Conservation (phyloP, 2,797 vertebrate species). For the Eremophila alpestris region DNA sequence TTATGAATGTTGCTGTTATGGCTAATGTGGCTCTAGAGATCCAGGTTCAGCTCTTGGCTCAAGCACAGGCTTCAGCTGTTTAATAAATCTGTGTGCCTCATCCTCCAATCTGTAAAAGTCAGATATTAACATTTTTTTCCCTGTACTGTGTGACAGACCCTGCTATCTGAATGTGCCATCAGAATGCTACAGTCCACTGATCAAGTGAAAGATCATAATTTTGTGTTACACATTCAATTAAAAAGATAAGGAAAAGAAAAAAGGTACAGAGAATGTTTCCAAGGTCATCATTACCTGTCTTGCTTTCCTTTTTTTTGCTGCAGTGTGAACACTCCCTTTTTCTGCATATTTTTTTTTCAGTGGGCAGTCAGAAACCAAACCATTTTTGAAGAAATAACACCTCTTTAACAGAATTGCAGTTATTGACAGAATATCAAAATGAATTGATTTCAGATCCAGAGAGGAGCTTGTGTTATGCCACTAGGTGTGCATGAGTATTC, state of each 20-base stretch:
- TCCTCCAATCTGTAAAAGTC: not conserved
- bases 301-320: not conserved
- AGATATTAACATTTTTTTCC: not conserved
- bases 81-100: not conserved
- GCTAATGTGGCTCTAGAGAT: slow-evolving; percentile 34
- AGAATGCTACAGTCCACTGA: not conserved
- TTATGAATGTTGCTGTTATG: slow-evolving; percentile 4
- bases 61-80: not conserved
- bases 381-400: not conserved
- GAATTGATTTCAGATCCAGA: not conserved
- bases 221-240: not conserved
- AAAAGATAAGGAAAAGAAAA: not conserved
- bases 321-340: not conserved
- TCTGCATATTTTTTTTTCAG: not conserved
- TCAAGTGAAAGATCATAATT: not conserved
- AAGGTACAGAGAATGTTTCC: not conserved
- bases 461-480: not conserved
- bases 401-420: not conserved
- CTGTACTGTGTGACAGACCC: not conserved
- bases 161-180: not conserved
- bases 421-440: not conserved
- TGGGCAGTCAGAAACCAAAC: not conserved
- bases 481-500: accelerated
- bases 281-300: not conserved
- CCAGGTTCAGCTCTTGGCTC: not conserved